Evolutionary conservation across 2,797 vertebrate genomes (phyloP).

Genomic region (Pteronotus mesoamericanus): DNA sequence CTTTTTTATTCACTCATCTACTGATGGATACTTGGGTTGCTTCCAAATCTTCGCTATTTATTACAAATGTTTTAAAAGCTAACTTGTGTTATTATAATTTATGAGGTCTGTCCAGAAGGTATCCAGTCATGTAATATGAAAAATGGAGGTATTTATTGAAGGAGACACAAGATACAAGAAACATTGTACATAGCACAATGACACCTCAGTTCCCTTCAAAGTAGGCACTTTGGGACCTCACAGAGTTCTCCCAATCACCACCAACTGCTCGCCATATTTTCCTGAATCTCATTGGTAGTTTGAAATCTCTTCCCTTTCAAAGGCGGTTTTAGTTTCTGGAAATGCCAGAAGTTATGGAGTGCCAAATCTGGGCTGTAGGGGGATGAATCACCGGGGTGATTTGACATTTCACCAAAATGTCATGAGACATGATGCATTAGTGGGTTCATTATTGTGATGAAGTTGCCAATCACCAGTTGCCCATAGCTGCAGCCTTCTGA

Average conservation of each 20-base stretch:
- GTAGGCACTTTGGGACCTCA: background rate
- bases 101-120: too few species aligned
- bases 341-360: background rate
- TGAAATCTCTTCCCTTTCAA: background rate
- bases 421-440: background rate
- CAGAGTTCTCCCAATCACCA: background rate
- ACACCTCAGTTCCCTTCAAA: too few species aligned
- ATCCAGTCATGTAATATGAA: too few species aligned
- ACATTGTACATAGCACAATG: too few species aligned
- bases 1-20: too few species aligned
- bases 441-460: background rate
- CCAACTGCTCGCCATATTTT: background rate
- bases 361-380: background rate
- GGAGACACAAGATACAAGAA: too few species aligned
- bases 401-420: background rate
- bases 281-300: background rate
- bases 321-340: background rate
- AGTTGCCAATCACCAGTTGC: background rate
- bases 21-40: too few species aligned
- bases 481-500: background rate
- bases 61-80: too few species aligned
- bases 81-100: too few species aligned
- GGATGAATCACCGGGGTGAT: background rate
- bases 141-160: too few species aligned
- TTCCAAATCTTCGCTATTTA: too few species aligned